These are phyloP conservation scores for Polymixis flavicincta DNA, from an alignment of 2,888 invertebrate species.

Conservation along the genomic window DNA sequence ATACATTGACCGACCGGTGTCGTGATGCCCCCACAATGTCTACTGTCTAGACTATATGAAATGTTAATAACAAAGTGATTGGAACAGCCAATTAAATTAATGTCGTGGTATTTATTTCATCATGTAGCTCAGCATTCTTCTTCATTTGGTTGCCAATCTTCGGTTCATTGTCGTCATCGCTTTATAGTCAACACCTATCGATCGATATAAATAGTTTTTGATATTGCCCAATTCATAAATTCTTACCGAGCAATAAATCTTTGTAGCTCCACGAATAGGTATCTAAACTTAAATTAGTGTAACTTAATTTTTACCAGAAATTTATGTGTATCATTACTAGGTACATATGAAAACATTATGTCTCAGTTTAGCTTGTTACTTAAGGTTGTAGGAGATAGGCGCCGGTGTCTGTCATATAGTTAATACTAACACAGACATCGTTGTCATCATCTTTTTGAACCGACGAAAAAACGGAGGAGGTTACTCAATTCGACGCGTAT, in stretches of 20 bases:
- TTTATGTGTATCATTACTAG: too few relatives aligned
- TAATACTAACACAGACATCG: too few relatives aligned
- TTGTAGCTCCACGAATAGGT: not conserved
- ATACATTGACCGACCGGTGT: slow-evolving; percentile 39
- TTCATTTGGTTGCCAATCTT: slow-evolving; percentile 25
- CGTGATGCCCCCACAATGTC: slow-evolving; percentile 41
- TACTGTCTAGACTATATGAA: slow-evolving; percentile 55
- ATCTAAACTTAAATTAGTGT: too few relatives aligned
- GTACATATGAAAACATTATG: too few relatives aligned
- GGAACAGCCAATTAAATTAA: slow-evolving; percentile 46
- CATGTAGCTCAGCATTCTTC: slow-evolving; percentile 1
- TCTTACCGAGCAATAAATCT: not conserved
- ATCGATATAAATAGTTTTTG: not conserved
- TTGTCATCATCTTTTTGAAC: too few relatives aligned
- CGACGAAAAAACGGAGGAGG: too few relatives aligned
- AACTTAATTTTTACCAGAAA: too few relatives aligned
- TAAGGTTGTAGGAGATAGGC: too few relatives aligned
- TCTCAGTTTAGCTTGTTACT: too few relatives aligned
- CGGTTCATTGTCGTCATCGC: not conserved
- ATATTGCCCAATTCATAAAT: slow-evolving; percentile 1
- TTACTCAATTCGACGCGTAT: too few relatives aligned
- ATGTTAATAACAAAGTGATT: slow-evolving; percentile 58
- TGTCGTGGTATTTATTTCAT: slow-evolving; percentile 28
- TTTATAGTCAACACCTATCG: slow-evolving; percentile 12
- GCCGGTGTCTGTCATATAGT: too few relatives aligned